These are phyloP conservation scores for Kradibia gibbosae DNA, from an alignment of 1,140 invertebrate genomes.

Conservation along the genomic window DNA sequence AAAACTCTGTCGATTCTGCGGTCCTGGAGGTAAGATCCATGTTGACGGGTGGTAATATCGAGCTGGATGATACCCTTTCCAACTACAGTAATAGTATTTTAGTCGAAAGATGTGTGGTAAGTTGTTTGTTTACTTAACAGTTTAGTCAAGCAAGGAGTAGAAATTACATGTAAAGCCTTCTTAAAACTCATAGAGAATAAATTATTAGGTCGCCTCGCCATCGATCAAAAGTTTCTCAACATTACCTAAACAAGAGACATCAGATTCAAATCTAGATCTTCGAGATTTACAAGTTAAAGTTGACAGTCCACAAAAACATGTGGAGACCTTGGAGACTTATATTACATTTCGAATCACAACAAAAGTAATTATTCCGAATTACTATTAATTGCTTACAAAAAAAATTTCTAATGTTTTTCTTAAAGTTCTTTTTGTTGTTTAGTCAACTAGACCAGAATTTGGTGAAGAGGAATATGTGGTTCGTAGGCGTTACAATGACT, in stretches of 20 bases:
- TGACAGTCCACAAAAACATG: constrained; percentile 85
- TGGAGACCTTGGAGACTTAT: constrained; percentile 83
- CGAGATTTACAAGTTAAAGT: constrained; percentile 80
- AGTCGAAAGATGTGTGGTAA: constrained; percentile 70
- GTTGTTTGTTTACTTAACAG: constrained; percentile 18
- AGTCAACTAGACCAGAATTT: constrained; percentile 80
- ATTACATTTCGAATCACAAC: constrained; percentile 82
- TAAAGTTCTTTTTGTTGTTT: constrained; percentile 51
- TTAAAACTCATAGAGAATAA: constrained; percentile 32
- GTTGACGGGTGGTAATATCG: constrained; percentile 58
- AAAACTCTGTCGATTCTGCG: constrained; percentile 55
- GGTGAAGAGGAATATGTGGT: constrained; percentile 80
- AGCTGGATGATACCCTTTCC: constrained; percentile 65
- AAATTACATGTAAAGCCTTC: constrained; percentile 23
- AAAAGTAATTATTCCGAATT: constrained; percentile 69
- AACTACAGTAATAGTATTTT: constrained; percentile 71
- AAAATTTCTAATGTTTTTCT: constrained; percentile 7
- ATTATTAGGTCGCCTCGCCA: constrained; percentile 73
- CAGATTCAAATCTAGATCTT: constrained; percentile 74
- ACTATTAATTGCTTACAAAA: neutral
- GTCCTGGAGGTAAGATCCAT: constrained; percentile 67
- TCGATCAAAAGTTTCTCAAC: constrained; percentile 78
- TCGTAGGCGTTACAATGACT: constrained; percentile 83
- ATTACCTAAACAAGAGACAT: constrained; percentile 74
- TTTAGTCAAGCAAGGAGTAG: neutral